Conservation (phyloP, 1,140 invertebrate species). For the Diplogasteroides magnus region DNA sequence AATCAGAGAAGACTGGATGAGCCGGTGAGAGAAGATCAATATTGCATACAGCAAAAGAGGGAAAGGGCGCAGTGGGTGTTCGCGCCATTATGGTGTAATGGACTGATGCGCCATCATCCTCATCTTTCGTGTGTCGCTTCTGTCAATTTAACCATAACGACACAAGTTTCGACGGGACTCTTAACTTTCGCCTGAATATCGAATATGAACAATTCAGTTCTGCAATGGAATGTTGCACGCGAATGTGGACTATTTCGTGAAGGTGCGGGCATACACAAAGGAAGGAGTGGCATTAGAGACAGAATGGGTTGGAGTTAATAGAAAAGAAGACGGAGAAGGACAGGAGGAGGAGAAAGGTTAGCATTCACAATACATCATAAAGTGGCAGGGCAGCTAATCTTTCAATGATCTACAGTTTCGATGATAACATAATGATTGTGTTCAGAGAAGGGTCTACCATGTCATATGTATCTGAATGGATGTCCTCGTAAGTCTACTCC, state of each 20-base stretch:
- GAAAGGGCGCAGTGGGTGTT: too few relatives aligned
- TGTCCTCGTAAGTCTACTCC: conserved; percentile 33
- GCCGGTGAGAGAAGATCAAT: conserved; percentile 29
- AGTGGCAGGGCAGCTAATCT: too few relatives aligned
- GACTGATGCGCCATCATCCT: too few relatives aligned
- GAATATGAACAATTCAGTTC: too few relatives aligned
- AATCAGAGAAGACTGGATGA: conserved; percentile 44
- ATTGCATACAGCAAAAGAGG: conserved; percentile 11
- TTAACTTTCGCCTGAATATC: too few relatives aligned
- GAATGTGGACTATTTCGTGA: conserved; percentile 45
- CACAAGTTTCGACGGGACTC: too few relatives aligned
- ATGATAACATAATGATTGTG: too few relatives aligned
- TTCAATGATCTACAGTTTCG: too few relatives aligned
- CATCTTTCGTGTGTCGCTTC: too few relatives aligned
- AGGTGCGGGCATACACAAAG: conserved; percentile 47
- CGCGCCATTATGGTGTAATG: too few relatives aligned
- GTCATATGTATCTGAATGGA: conserved; percentile 53
- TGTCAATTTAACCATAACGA: too few relatives aligned
- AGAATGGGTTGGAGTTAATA: conserved; percentile 40
- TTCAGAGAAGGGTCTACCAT: conserved; percentile 44
- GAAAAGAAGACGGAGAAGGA: conserved; percentile 26
- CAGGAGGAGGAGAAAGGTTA: conserved; percentile 31
- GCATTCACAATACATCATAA: too few relatives aligned
- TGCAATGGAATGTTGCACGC: conserved; percentile 48
- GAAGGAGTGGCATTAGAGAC: conserved; percentile 51